Evolutionary conservation across 1,140 invertebrate species (phyloP), one percentile per base, ranked within the genome.

Genomic region (Neodiprion fabricii): DNA sequence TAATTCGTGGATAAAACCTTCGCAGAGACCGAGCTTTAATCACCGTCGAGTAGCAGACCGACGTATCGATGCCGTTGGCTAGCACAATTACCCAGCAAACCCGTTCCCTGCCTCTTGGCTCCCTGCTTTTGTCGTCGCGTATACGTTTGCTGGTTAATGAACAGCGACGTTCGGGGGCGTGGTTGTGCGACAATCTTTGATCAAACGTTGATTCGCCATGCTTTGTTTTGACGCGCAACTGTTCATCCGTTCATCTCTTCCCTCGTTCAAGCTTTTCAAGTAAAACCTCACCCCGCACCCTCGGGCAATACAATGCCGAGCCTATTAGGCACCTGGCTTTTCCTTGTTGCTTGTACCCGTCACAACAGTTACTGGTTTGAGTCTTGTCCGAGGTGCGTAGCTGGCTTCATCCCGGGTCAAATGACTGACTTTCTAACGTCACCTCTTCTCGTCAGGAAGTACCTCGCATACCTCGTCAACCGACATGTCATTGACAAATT

Each of bases 221-320:
- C 53, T 61, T 61, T 61, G 53, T 61, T 61, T 61, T 9, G 9
- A 61, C 11, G 53, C 11, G n/a, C n/a, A 61, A 61, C 53, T 61
- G 53, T 61, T 61, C 53, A 61, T 61, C 53, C 53, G 53, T 61
- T 61, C 53, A 0, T 17, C 53, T 40, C 28, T 40, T 40, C 28
- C 5, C 28, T 5, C 28, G 28, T 4, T 40, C 28, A 40, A 40
- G 28, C 28, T 61, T 61, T 61, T 4, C 53, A 9, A 17, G 53
- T 61, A 61, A 61, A 40, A 61, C n/a, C 53, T 61, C 53, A 61
- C 53, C 53, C 53, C 53, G 53, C n/a, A 61, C 53, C 53, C 53
- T 61, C 53, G 4, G 53, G 53, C 53, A 61, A 7, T 61, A 61
- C 53, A 61, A 61, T 61, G 53, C 53, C 8, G 53, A 61, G 11